Percentiles rank a stretch among this genome's conserved stretches.
Conservation (phyloP, 1,140 invertebrate genomes). For the Rhyzopertha dominica region DNA sequence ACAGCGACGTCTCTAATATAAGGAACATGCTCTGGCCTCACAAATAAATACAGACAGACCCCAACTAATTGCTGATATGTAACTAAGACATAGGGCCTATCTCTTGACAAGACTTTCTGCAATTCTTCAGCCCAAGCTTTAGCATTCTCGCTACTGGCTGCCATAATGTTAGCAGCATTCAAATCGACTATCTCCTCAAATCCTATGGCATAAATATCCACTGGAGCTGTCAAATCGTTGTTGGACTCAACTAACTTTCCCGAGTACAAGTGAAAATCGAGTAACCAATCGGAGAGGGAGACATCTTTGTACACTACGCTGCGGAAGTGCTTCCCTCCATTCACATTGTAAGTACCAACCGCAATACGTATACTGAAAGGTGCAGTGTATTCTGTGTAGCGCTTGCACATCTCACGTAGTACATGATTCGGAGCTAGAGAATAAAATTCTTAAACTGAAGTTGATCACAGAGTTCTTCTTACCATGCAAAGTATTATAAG, state of each 20-base stretch:
- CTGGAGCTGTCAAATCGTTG: constrained; percentile 51
- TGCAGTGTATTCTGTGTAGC: constrained; percentile 78
- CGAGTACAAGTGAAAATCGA: constrained; percentile 61
- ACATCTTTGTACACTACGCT: constrained; percentile 95
- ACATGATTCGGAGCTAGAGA: constrained; percentile 67
- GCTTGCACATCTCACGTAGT: constrained; percentile 74
- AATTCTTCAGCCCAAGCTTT: constrained; percentile 94
- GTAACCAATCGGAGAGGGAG: constrained; percentile 89
- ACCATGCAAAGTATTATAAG: constrained; percentile 81
- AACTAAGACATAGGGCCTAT: constrained; percentile 85
- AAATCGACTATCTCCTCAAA: constrained; percentile 99
- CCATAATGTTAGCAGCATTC: constrained; percentile 97
- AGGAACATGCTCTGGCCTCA: constrained; percentile 79
- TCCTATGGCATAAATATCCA: constrained; percentile 95
- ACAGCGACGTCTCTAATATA: constrained; percentile 88
- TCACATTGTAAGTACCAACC: constrained; percentile 98
- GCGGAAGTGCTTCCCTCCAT: constrained; percentile 97
- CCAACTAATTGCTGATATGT: constrained; percentile 97
- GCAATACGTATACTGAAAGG: constrained; percentile 70
- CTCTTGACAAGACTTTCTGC: constrained; percentile 84
- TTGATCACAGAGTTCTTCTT: constrained; percentile 22
- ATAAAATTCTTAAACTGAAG: constrained; percentile 6
- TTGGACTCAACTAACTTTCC: constrained; percentile 47
- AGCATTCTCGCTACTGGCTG: constrained; percentile 93
- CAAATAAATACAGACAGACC: constrained; percentile 94